Evolutionary conservation across 1,140 invertebrate species (phyloP).

Genomic region (Apis dorsata): DNA sequence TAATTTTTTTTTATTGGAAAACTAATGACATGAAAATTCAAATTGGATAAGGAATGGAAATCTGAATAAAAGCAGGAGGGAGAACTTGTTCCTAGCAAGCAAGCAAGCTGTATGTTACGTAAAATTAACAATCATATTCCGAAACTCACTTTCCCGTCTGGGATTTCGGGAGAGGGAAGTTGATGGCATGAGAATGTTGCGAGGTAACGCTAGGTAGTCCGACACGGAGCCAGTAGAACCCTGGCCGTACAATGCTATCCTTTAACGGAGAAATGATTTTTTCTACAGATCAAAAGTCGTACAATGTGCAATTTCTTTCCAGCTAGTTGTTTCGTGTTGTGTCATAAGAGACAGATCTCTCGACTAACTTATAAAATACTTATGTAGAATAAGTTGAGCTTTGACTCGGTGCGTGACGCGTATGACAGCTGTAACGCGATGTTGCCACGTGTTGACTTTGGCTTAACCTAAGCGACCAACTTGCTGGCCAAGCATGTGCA

Average conservation of each 20-base stretch:
- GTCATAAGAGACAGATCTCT: neutral
- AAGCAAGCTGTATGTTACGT: constrained; percentile 62
- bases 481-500: constrained; percentile 33
- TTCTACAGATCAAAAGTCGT: constrained; percentile 8
- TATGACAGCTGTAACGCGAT: constrained; percentile 53
- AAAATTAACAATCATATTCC: constrained; percentile 72
- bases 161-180: constrained; percentile 63
- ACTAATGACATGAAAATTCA: constrained; percentile 5
- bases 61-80: constrained; percentile 57
- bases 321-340: neutral
- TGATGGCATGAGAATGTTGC: constrained; percentile 60
- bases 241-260: constrained; percentile 25
- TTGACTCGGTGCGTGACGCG: constrained; percentile 59
- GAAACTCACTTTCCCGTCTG: constrained; percentile 74
- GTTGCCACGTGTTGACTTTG: constrained; percentile 58
- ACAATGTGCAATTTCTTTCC: neutral
- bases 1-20: constrained; percentile 3
- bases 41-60: constrained; percentile 39
- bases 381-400: constrained; percentile 45
- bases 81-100: constrained; percentile 57
- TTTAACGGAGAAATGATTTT: constrained; percentile 30
- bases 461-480: constrained; percentile 46
- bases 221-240: constrained; percentile 6
- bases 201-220: constrained; percentile 4
- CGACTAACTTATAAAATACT: constrained; percentile 29